Evolutionary conservation across 2,113 vertebrate species (phyloP), one percentile per base, ranked within the genome.

Genomic region (Crypturellus undulatus): DNA sequence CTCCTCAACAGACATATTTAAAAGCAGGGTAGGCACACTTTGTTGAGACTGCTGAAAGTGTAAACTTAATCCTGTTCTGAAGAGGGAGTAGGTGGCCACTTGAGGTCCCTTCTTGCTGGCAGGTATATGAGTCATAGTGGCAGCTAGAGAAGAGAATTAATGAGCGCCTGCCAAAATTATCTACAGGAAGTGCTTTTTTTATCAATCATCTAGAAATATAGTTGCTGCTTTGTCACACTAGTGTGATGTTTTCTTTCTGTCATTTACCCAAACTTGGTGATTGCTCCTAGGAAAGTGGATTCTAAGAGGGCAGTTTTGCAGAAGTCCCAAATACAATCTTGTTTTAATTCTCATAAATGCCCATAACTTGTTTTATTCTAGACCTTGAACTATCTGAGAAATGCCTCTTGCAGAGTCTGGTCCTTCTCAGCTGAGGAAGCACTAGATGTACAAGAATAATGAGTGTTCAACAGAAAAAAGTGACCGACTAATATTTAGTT

Each of bases 181-280:
- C 45, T 81, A 30, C 0, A 1, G 40, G n/a, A 93, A 92, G 59
- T 26, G 20, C 24, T 93, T 77, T 89, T 84, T 67, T 83, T 79
- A 89, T 89, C 84, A 93, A 91, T 96, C 75, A 94, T 82, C 84
- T 70, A 9, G 13, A 95, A 94, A 91, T 92, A 80, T 77, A 54
- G 60, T 45, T 92, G 68, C 75, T 85, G 45, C 71, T 87, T 19
- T 76, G 47, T 84, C 63, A 68, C 36, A 34, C 8, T 1, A 1
- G 54, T 60, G 16, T 59, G 9, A 28, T 14, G 1, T 76, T 92
- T 91, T 76, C 45, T 70, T 89, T 87, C 59, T 78, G 38, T 77
- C 26, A 59, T 18, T 75, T 60, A 67, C 34, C 76, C 49, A 75
- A 73, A 65, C 14, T 83, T 56, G 4, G 4, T 26, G 54, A 73